These are phyloP conservation scores for Lytechinus pictus DNA, from an alignment of 35 echinoderm and acorn worm species.

Conservation along the genomic window DNA sequence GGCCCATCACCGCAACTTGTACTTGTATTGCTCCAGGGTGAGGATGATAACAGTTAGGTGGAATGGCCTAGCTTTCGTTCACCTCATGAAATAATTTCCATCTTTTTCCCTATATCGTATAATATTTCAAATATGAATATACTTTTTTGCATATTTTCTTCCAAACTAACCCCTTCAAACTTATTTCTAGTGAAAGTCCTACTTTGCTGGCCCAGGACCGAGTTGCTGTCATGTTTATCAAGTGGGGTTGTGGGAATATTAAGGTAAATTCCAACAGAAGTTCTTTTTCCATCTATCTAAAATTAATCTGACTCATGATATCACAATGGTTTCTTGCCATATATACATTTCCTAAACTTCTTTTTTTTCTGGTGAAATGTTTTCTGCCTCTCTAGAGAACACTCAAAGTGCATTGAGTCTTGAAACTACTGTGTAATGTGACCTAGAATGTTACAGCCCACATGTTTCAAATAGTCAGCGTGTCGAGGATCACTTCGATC, in stretches of 20 bases:
- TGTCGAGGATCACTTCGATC: background rate
- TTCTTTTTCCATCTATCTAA: too few relatives aligned
- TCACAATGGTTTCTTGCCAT: background rate
- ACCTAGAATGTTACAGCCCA: background rate
- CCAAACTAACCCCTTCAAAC: too few relatives aligned
- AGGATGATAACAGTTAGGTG: background rate
- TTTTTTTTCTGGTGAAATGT: background rate
- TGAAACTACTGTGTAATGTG: background rate
- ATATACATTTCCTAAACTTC: background rate
- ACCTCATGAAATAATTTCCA: background rate
- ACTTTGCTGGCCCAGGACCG: too few relatives aligned
- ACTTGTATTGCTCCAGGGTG: background rate
- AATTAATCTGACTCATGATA: background rate
- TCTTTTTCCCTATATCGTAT: too few relatives aligned
- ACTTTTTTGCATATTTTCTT: too few relatives aligned
- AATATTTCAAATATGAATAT: too few relatives aligned
- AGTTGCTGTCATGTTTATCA: too few relatives aligned
- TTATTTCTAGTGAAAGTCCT: too few relatives aligned
- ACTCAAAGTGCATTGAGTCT: background rate
- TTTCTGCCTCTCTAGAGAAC: background rate
- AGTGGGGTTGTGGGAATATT: too few relatives aligned
- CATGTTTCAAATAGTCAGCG: background rate
- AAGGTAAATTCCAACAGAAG: too few relatives aligned
- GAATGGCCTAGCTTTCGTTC: background rate
- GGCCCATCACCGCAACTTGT: background rate